These are phyloP conservation scores for Leptopilina myrica DNA, from an alignment of 2,888 invertebrate species.

Conservation along the genomic window DNA sequence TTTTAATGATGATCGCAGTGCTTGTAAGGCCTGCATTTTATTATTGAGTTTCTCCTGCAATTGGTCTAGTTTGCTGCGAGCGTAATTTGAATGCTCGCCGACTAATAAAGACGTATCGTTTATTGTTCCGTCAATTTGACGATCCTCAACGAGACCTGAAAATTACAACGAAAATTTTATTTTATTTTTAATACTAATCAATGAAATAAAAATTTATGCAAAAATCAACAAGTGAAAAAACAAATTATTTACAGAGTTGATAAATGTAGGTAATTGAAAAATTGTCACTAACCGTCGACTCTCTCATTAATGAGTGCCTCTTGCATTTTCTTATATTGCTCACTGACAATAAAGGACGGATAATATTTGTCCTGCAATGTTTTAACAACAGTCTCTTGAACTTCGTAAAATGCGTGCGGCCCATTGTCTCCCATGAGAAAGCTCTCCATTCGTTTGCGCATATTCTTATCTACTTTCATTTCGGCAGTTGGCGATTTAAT, in stretches of 20 bases:
- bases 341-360: conserved; percentile 91
- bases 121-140: conserved; percentile 66
- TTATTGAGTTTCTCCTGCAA: conserved; percentile 90
- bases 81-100: conserved; percentile 90
- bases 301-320: conserved; percentile 83
- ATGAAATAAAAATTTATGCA: background rate
- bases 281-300: conserved; percentile 67
- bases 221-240: too few species aligned
- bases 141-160: conserved; percentile 68
- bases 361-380: conserved; percentile 92
- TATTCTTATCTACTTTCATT: conserved; percentile 88
- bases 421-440: conserved; percentile 92
- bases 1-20: conserved; percentile 88
- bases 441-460: conserved; percentile 90
- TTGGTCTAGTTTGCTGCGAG: conserved; percentile 88
- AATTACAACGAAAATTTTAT: background rate
- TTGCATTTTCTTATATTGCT: conserved; percentile 87
- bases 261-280: background rate
- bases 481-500: conserved; percentile 89
- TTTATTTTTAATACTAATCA: too few species aligned
- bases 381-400: conserved; percentile 88
- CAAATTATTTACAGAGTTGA: too few species aligned
- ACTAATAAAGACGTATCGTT: conserved; percentile 79
- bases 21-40: conserved; percentile 89
- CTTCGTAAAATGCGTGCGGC: conserved; percentile 92